Percentiles rank a stretch among this genome's conserved stretches.
Conservation (phyloP, 2,888 invertebrate species). For the Osedax fenrisi region DNA sequence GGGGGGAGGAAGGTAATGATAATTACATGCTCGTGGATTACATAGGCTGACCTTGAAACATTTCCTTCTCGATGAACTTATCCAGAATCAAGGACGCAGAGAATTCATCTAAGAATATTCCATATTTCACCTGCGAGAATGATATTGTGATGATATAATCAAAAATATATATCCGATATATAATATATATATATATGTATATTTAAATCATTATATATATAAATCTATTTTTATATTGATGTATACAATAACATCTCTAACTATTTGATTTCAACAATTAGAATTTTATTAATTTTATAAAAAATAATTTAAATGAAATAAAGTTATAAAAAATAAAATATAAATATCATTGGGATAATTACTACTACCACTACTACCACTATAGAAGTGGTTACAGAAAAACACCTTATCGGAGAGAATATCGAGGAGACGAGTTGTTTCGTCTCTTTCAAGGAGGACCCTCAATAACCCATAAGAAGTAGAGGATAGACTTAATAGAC, state of each 20-base stretch:
- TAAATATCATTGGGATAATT: too few species aligned
- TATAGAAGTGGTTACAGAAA: too few species aligned
- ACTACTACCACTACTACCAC: too few species aligned
- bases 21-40: too few species aligned
- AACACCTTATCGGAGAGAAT: conserved; percentile 67
- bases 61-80: conserved; percentile 60
- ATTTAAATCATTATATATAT: too few species aligned
- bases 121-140: conserved; percentile 55
- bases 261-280: not conserved
- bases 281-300: not conserved
- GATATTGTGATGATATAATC: too few species aligned
- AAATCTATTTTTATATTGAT: too few species aligned
- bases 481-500: conserved; percentile 63
- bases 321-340: too few species aligned
- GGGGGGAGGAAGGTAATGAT: too few species aligned
- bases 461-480: conserved; percentile 69
- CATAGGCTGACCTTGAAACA: conserved; percentile 53
- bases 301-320: too few species aligned
- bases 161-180: too few species aligned
- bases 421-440: conserved; percentile 59
- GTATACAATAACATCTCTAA: conserved; percentile 4
- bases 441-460: conserved; percentile 51
- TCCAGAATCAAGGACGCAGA: conserved; percentile 70
- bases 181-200: too few species aligned
- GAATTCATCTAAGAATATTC: conserved; percentile 75